Base-by-base conservation (phyloP, 2,888 invertebrate species). In the Xestoiulus laeticollis region DNA sequence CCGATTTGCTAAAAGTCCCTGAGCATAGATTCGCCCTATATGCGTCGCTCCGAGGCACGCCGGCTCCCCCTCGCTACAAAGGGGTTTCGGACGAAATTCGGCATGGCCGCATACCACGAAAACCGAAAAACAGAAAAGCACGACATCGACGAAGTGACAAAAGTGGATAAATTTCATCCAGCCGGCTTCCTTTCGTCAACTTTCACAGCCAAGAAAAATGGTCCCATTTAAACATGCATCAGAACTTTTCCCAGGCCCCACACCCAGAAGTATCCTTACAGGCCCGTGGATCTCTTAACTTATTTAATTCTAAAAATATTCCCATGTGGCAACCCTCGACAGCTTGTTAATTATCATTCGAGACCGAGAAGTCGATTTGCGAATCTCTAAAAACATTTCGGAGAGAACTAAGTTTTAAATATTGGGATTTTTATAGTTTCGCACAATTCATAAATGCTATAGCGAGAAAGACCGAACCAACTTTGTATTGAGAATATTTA, bases 161-260 rank as follows among this genome's bases (percentile, higher is more conserved):
- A 59, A 59, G 59, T 59, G 59, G 59, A 59, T 59, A 59, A 48
- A n/a, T 59, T 59, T 59, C 5, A 59, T 59, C 59, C 59, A 59
- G 59, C 59, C 8, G 8, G 22, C 22, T 59, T 59, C 22, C 59
- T 59, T 59, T 22, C 59, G n/a, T 38, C 84, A 84, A 84, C 84
- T 84, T 84, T 84, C 84, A 84, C 84, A 84, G 84, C 84, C 84
- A n/a, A 84, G 84, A 32, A 30, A 82, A 84, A 84, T 84, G 84
- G 84, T 84, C 84, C 84, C 84, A 84, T 84, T 84, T 38, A 4
- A 84, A 30, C 38, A n/a, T 6, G 1, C n/a, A 32, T 32, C n/a
- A 32, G 84, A 32, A 30, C 19, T 30, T 32, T 30, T 82, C n/a
- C 82, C 32, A 82, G 32, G 32, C 22, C 48, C 48, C 48, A 16